These are phyloP conservation scores for Drosophila nigrodunni DNA, from an alignment of 1,140 invertebrate species.

Conservation along the genomic window DNA sequence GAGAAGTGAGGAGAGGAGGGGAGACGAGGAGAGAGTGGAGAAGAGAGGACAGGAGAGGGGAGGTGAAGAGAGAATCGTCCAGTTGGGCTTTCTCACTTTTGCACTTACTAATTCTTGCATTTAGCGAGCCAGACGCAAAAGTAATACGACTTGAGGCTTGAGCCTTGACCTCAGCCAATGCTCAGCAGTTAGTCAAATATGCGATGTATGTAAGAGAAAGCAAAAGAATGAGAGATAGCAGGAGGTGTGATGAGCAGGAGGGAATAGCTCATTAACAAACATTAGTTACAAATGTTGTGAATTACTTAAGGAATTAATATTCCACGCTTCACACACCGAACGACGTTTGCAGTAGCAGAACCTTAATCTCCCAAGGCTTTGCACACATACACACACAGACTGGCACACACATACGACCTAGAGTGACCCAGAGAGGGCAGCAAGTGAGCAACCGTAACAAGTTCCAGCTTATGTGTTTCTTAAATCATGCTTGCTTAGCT, in stretches of 20 bases:
- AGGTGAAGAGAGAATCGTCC: neutral
- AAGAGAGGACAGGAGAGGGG: neutral
- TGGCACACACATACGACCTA: constrained; percentile 22
- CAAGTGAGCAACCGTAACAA: constrained; percentile 28
- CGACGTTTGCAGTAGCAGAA: constrained; percentile 29
- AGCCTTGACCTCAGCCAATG: constrained; percentile 66
- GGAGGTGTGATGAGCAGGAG: neutral
- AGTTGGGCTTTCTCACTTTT: constrained; percentile 67
- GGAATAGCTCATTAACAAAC: constrained; percentile 79
- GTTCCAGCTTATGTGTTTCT: constrained; percentile 47
- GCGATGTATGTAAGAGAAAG: neutral
- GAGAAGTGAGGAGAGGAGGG: neutral
- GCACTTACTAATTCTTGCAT: constrained; percentile 72
- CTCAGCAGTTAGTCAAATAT: constrained; percentile 45
- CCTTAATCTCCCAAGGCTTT: constrained; percentile 65
- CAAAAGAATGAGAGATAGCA: neutral
- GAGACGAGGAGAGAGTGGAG: neutral
- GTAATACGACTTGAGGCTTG: constrained; percentile 50
- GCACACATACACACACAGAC: constrained; percentile 2
- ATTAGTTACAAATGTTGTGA: constrained; percentile 83
- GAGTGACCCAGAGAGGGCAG: neutral
- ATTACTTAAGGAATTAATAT: constrained; percentile 83
- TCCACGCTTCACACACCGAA: constrained; percentile 67
- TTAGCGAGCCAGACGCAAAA: constrained; percentile 62
- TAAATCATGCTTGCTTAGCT: constrained; percentile 63